Evolutionary conservation across 2,888 invertebrate species (phyloP).

Genomic region (Leptothorax acervorum): DNA sequence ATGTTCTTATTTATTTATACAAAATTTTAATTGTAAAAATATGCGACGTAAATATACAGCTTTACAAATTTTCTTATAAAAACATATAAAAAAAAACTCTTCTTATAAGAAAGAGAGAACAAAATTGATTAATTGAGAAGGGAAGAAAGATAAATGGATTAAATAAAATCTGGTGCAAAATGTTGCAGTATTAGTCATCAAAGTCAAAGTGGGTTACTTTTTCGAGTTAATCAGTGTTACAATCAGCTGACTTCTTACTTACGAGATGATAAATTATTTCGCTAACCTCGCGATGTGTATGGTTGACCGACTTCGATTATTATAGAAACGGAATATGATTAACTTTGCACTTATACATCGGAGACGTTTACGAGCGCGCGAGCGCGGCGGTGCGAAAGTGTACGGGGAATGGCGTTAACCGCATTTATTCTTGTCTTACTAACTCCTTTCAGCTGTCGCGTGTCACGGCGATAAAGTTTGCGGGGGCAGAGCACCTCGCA

Average conservation of each 20-base stretch:
- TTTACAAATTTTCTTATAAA: neutral
- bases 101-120: neutral
- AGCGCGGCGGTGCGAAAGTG: neutral
- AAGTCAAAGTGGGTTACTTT: conserved; percentile 41
- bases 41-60: neutral
- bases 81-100: neutral
- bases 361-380: conserved; percentile 16
- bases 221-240: conserved; percentile 36
- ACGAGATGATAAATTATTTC: conserved; percentile 48
- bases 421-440: conserved; percentile 50
- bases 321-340: conserved; percentile 46
- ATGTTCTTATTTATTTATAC: neutral
- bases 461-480: conserved; percentile 48
- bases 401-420: conserved; percentile 20
- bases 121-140: conserved; percentile 23
- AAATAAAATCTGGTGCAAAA: conserved; percentile 39
- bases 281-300: conserved; percentile 8
- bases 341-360: conserved; percentile 24
- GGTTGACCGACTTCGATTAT: conserved; percentile 35
- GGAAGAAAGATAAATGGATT: conserved; percentile 14
- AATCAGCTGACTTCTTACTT: conserved; percentile 43
- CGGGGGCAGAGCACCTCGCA: conserved; percentile 11
- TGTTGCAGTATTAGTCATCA: conserved; percentile 34
- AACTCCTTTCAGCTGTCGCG: conserved; percentile 49
- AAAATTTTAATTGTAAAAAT: neutral